Conservation (phyloP, 1,140 invertebrate species). For the Lordiphosa mommai region DNA sequence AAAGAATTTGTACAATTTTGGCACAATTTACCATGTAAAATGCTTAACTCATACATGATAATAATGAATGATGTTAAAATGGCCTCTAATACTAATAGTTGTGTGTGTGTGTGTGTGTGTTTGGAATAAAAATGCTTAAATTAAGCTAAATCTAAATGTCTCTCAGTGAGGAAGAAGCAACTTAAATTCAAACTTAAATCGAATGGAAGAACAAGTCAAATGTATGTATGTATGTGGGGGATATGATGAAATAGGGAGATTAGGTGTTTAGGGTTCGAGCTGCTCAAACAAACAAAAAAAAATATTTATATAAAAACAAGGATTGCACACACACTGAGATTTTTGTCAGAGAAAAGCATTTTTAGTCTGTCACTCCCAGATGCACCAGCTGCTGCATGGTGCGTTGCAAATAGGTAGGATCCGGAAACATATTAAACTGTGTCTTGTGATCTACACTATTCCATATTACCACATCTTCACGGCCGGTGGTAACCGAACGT, state of each 20-base stretch:
- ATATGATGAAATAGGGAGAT: conserved; percentile 35
- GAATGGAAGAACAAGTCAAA: conserved; percentile 28
- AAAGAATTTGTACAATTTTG: conserved; percentile 40
- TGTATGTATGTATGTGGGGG: conserved; percentile 21
- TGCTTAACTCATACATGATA: conserved; percentile 1
- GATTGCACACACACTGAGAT: conserved; percentile 77
- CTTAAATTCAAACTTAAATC: background rate
- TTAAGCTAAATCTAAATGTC: background rate
- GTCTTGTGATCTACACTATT: conserved; percentile 95
- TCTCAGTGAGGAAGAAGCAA: no score
- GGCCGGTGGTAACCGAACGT: conserved; percentile 91
- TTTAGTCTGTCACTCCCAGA: conserved; percentile 83
- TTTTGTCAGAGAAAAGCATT: conserved; percentile 31
- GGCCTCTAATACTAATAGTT: conserved; percentile 4
- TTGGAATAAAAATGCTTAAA: background rate
- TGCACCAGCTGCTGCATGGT: conserved; percentile 86
- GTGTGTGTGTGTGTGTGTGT: no score
- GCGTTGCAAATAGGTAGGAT: conserved; percentile 87
- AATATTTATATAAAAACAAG: conserved; percentile 42
- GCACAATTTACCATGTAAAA: conserved; percentile 45
- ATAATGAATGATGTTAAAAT: background rate
- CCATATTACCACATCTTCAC: conserved; percentile 94
- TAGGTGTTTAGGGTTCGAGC: conserved; percentile 68
- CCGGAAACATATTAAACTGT: conserved; percentile 89
- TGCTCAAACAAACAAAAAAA: conserved; percentile 54